These are phyloP conservation scores for Austrolebias charrua DNA, from an alignment of 2,797 vertebrate species.

Conservation along the genomic window DNA sequence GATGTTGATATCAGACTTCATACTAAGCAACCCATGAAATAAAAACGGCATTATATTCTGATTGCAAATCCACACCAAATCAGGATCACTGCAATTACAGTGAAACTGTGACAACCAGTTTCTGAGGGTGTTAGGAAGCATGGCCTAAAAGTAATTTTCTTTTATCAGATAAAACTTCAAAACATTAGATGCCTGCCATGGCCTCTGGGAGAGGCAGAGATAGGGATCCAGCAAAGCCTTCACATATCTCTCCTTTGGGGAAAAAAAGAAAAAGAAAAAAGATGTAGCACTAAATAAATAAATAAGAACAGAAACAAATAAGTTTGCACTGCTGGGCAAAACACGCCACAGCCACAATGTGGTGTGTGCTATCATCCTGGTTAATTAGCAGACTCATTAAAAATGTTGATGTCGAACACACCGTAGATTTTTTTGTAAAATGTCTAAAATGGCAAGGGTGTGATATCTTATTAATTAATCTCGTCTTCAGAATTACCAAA, in stretches of 20 bases:
- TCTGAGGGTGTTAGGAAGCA: constrained; percentile 47
- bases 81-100: constrained; percentile 44
- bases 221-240: constrained; percentile 58
- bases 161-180: constrained; percentile 72
- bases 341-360: constrained; percentile 48
- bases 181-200: constrained; percentile 48
- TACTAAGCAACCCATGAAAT: neutral
- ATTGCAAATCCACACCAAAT: constrained; percentile 38
- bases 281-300: constrained; percentile 65
- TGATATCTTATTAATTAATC: constrained; percentile 79
- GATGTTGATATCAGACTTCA: too few relatives aligned
- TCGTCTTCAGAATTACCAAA: constrained; percentile 65
- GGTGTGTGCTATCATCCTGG: constrained; percentile 52
- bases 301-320: constrained; percentile 63
- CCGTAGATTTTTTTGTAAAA: constrained; percentile 57
- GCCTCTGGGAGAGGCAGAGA: constrained; percentile 57
- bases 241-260: constrained; percentile 52
- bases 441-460: constrained; percentile 72
- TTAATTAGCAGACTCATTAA: constrained; percentile 75
- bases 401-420: constrained; percentile 67
- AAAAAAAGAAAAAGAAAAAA: constrained; percentile 39
- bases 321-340: constrained; percentile 64
- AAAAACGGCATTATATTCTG: constrained; percentile 14
- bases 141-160: constrained; percentile 55
- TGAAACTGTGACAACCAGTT: constrained; percentile 44